These are phyloP conservation scores for Stichopus chloronotus DNA, from an alignment of 35 echinoderm and acorn worm species.

Conservation along the genomic window DNA sequence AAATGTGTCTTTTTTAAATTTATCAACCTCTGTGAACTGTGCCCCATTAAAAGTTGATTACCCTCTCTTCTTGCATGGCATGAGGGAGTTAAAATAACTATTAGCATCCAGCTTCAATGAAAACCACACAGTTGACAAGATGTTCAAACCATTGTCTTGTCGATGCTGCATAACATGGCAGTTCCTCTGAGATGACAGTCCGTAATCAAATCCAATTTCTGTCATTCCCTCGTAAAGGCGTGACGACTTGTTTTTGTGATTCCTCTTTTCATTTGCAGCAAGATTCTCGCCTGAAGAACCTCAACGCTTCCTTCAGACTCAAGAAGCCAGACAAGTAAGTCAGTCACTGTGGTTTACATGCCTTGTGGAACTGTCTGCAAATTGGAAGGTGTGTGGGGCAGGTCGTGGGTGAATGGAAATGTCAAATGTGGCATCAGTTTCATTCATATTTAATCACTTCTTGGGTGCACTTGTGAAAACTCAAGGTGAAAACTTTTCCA, in stretches of 20 bases:
- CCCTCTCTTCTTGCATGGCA: no score
- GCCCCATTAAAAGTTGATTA: no score
- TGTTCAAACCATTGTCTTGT: no score
- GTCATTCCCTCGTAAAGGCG: no score
- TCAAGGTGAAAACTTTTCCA: background rate
- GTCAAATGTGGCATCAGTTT: background rate
- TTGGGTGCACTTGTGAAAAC: background rate
- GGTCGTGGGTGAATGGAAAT: background rate
- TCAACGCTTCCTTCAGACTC: constrained; percentile 89
- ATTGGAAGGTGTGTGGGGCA: background rate
- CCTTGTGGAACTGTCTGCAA: background rate
- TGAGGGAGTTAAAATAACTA: no score
- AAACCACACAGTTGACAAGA: no score
- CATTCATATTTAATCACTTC: background rate
- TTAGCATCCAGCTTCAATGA: no score
- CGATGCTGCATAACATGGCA: no score
- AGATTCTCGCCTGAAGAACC: constrained; percentile 93
- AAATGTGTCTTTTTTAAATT: no score
- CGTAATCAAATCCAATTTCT: no score
- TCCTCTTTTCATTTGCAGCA: constrained; percentile 75
- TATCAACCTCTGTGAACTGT: no score
- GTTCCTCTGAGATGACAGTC: no score
- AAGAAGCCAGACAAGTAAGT: constrained; percentile 96
- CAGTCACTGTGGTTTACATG: background rate
- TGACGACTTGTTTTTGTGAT: background rate